Evolutionary conservation across 2,113 vertebrate genomes (phyloP).

Genomic region (Hemibagrus wyckioides): DNA sequence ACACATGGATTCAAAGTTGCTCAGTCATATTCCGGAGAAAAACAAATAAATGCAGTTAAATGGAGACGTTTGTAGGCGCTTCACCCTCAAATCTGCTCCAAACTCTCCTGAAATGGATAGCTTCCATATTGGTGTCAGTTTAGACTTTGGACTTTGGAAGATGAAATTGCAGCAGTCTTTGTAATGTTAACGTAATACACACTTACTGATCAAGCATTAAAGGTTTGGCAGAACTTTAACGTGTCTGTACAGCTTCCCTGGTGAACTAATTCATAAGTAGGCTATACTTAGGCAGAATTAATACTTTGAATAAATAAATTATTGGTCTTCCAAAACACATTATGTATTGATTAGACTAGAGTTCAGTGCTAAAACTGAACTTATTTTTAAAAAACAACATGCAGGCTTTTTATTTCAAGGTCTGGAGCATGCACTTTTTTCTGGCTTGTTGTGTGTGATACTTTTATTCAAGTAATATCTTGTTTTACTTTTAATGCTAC

Average conservation of each 20-base stretch:
- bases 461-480: not conserved
- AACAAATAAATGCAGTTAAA: not conserved
- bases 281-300: too few relatives aligned
- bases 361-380: not conserved
- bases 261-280: not conserved
- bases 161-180: constrained; percentile 48
- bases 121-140: constrained; percentile 60
- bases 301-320: not conserved
- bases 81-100: constrained; percentile 26
- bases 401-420: not conserved
- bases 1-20: not conserved
- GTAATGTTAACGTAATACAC: constrained; percentile 32
- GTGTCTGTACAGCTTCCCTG: not conserved
- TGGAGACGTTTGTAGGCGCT: not conserved
- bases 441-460: not conserved
- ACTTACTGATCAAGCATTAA: constrained; percentile 19
- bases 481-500: not conserved
- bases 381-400: not conserved
- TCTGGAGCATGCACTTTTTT: not conserved
- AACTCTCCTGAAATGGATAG: constrained; percentile 41
- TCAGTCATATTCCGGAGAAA: not conserved
- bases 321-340: not conserved
- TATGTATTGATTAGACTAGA: not conserved
- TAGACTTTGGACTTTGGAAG: constrained; percentile 70
- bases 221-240: not conserved